Evolutionary conservation across 2,888 invertebrate genomes (phyloP), one percentile per base, ranked within the genome.

Genomic region (Sipha maydis): DNA sequence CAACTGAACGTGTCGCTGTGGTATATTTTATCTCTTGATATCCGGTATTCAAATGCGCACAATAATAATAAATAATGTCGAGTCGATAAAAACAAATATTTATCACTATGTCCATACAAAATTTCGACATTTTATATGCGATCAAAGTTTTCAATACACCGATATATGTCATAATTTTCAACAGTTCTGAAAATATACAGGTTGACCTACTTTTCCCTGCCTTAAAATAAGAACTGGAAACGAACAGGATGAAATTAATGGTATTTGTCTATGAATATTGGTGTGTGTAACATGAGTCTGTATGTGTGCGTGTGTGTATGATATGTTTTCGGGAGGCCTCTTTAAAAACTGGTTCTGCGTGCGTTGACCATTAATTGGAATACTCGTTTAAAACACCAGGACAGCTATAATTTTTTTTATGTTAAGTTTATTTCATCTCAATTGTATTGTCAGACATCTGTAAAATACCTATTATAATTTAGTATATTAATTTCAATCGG

Each of bases 231-330:
- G 86, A 86, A 86, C 80, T 86, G 86, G 79, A 88, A 80, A 80
- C 80, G 79, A 80, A 88, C 86, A 75, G 86, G 86, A 88, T 82
- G 79, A 86, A 86, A 86, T 82, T 86, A 80, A 86, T 86, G 86
- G 86, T 86, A 86, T 86, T 86, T 61, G 86, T 88, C 86, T 80
- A 86, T 79, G 86, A 86, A 86, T 85, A 85, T 79, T 54, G 79
- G 54, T 85, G 77, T 41, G 31, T 48, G 82, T 48, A 17, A 28
- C 28, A 67, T 28, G 83, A 5, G 76, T 83, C 56, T 83, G 83
- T 75, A 34, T 17, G 82, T 21, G 75, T 83, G 73, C 73, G 83
- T 73, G 34, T 73, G 75, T 56, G 83, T 61, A 25, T 78, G 85
- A 80, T 88, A 75, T 88, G 80, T 88, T 85, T 88, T 88, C 80